Conservation (phyloP, 2,113 vertebrate genomes). For the Sebastes schlegelii region DNA sequence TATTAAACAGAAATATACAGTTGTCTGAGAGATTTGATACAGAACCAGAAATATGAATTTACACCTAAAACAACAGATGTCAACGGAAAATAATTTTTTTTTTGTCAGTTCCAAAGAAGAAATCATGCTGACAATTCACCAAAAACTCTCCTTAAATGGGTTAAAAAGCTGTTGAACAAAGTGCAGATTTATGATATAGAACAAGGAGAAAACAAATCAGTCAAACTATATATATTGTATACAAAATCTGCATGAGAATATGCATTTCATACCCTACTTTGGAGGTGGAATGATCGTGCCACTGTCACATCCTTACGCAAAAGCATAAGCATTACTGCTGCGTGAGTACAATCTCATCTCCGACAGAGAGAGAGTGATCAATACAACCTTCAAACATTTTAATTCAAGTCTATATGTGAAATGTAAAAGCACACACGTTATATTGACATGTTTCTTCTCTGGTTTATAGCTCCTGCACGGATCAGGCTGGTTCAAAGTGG, state of each 20-base stretch:
- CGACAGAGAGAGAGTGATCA: conserved; percentile 7
- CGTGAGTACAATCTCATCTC: background rate
- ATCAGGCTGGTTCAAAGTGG: background rate
- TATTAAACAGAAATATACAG: background rate
- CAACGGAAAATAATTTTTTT: background rate
- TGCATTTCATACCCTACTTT: background rate
- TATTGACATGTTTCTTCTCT: background rate
- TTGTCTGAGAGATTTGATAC: background rate
- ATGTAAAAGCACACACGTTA: background rate
- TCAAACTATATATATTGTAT: background rate
- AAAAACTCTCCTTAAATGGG: background rate
- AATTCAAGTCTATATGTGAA: conserved; percentile 11
- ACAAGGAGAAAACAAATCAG: background rate
- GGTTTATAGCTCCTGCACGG: background rate
- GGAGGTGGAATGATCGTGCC: background rate
- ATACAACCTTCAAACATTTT: conserved; percentile 2
- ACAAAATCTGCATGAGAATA: background rate
- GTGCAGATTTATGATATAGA: background rate
- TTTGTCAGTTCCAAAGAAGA: background rate
- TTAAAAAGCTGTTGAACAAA: conserved; percentile 12
- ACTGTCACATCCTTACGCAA: background rate
- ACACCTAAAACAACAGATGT: background rate
- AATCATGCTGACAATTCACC: background rate
- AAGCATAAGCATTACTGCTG: background rate
- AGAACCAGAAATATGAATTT: conserved; percentile 16